phyloP scores from a whole-genome alignment of 2,888 invertebrate species.

The Julus scandinavius region DNA sequence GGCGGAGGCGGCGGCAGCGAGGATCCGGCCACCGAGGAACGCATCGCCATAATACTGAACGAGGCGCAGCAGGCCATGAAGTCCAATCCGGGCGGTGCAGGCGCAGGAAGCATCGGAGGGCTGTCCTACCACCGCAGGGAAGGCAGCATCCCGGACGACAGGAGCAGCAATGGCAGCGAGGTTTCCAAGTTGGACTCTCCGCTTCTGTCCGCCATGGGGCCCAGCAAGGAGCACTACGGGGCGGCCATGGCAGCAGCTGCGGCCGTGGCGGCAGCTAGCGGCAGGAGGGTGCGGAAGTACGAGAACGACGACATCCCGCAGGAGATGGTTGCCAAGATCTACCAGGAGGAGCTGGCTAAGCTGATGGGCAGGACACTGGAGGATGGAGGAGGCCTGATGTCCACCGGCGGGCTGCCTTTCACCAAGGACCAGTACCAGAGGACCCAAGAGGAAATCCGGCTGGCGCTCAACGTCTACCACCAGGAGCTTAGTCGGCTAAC shows the following conservation, averaged over 20 bases:
- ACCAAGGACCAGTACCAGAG: slow-evolving; percentile 62
- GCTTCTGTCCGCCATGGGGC: neutral
- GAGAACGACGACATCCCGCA: slow-evolving; percentile 95
- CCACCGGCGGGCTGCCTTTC: slow-evolving; percentile 62
- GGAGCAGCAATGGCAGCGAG: slow-evolving; percentile 56
- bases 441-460: slow-evolving; percentile 86
- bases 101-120: neutral
- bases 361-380: slow-evolving; percentile 74
- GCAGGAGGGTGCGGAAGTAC: slow-evolving; percentile 83
- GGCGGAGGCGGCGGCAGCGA: slow-evolving; percentile 69
- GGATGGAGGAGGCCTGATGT: slow-evolving; percentile 62
- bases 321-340: slow-evolving; percentile 93
- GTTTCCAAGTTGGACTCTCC: slow-evolving; percentile 54
- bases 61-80: slow-evolving; percentile 94
- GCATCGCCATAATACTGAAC: slow-evolving; percentile 90
- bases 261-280: slow-evolving; percentile 59
- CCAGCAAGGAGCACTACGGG: slow-evolving; percentile 52
- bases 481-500: slow-evolving; percentile 92
- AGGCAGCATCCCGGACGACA: slow-evolving; percentile 50
- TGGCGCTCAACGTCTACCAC: slow-evolving; percentile 91
- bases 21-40: slow-evolving; percentile 83
- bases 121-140: slow-evolving; percentile 72
- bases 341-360: slow-evolving; percentile 94
- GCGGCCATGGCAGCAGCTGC: slow-evolving; percentile 60
- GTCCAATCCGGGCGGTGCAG: slow-evolving; percentile 59